Evolutionary conservation across 2,113 vertebrate species (phyloP), one percentile per base, ranked within the genome.

Genomic region (Gallinago undulata): DNA sequence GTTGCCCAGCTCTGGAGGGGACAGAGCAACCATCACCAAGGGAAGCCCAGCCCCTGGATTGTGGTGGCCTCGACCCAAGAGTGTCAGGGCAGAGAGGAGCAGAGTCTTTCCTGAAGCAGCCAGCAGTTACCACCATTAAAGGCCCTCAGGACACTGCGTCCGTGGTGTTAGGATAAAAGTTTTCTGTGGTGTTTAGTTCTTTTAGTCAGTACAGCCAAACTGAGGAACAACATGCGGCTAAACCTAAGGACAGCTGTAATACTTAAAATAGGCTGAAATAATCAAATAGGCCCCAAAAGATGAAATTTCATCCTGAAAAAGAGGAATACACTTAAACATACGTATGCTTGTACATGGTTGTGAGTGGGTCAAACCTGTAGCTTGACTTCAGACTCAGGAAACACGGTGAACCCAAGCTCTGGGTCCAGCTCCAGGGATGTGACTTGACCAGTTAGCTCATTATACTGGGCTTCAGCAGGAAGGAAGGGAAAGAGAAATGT

Each of bases 131-230:
- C 12, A 6, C 37, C 37, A 4, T 33, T 37, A 13, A 37, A 16
- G 31, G 9, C 13, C 2, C 0, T 5, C 21, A n/a, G 45, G 60
- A 67, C 15, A 5, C 39, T 18, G 21, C 0, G 4, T 15, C 9
- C 19, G 27, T 24, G 22, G 27, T 43, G 13, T 56, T 16, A 74
- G 21, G 51, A 78, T 66, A 24, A 39, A 73, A 19, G 10, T 33
- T 79, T 84, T 25, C 37, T 13, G 53, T 27, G 28, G 8, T 43
- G 8, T 24, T 67, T 19, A 64, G 48, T 33, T 30, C n/a, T 19
- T 45, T 56, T 47, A 50, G n/a, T 39, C 17, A 5, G 25, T 16
- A n/a, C 12, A 84, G 10, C 15, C 56, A 69, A 50, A n/a, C 35
- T 1, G 4, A 30, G 48, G 31, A 28, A 25, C 27, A 10, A 37